Base-by-base conservation (phyloP, 2,797 vertebrate species). In the Anisognathus igniventris region DNA sequence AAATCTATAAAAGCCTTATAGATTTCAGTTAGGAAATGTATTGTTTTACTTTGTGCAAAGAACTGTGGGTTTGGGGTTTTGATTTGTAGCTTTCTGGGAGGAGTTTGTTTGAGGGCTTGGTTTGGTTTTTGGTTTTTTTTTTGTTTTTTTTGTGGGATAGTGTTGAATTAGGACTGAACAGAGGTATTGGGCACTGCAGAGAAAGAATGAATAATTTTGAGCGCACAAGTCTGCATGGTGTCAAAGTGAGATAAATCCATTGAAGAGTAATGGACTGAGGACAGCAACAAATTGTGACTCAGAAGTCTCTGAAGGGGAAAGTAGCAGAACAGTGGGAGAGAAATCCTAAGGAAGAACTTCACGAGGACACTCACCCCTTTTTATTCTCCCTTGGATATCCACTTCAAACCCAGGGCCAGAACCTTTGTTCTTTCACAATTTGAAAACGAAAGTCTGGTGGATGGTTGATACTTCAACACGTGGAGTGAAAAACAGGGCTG, bases 351-450 rank as follows among this genome's bases (percentile, higher is more conserved):
- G 8, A 19, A 68, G 68, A 65, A 35, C 18, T 60, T 28, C 28
- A 58, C 0, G 0, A 80, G 8, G 19, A 12, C 28, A n/a, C 3
- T 66, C 7, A 30, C 1, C 3, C 6, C 9, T 83, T 86, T 74
- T 77, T 20, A 53, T 16, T 74, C 10, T 15, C 17, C 13, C 5
- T 67, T 80, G 24, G 33, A n/a, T 60, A 35, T 9, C 35, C 23
- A 60, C 14, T 56, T 76, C 51, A 62, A 51, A 70, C 7, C 11
- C 23, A 64, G 31, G 28, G 45, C 25, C 28, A 58, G 33, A 57
- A 70, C 44, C 28, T 74, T 79, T 67, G 48, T 22, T 39, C 42
- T 71, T 60, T 7, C 48, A 70, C 40, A 77, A 7, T 51, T 44
- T 77, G 61, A 10, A 27, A 40, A 2, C 27, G 68, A 92, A 19